Conservation (phyloP, 2,888 invertebrate genomes). For the Chrysomela aeneicollis region DNA sequence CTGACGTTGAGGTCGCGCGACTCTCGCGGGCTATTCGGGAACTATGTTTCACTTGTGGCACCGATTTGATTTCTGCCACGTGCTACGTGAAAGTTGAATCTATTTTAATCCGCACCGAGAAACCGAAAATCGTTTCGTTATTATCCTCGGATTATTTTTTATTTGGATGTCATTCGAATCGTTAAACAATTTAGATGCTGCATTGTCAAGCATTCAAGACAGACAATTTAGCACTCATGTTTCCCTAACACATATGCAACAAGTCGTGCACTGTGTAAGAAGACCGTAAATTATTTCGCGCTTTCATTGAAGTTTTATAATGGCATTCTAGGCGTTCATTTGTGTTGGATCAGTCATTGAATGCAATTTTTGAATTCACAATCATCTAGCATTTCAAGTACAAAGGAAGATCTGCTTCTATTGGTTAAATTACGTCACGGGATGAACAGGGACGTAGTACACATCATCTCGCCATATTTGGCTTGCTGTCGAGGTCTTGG, state of each 20-base stretch:
- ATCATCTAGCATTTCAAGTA: background rate
- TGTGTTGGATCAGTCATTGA: conserved; percentile 10
- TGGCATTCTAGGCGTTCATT: too few relatives aligned
- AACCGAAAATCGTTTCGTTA: background rate
- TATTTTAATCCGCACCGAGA: background rate
- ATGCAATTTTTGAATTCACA: conserved; percentile 18
- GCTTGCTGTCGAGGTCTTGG: conserved; percentile 46
- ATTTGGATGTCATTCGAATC: background rate
- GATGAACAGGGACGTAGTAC: conserved; percentile 28
- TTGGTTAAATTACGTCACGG: conserved; percentile 40
- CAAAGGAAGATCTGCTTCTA: conserved; percentile 21
- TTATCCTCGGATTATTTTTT: too few relatives aligned
- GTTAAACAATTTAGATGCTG: background rate
- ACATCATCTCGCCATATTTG: conserved; percentile 47
- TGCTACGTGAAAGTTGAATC: background rate
- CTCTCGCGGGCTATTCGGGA: conserved; percentile 25
- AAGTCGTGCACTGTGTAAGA: conserved; percentile 17
- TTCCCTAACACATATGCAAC: conserved; percentile 28
- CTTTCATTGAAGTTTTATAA: conserved; percentile 6
- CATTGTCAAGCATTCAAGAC: conserved; percentile 9
- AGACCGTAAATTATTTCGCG: conserved; percentile 10
- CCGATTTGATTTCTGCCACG: conserved; percentile 9
- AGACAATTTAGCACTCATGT: background rate
- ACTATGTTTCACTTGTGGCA: conserved; percentile 26
- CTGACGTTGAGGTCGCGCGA: conserved; percentile 52